These are phyloP conservation scores for Megaceryle maxima DNA, from an alignment of 2,113 vertebrate species.

Conservation along the genomic window DNA sequence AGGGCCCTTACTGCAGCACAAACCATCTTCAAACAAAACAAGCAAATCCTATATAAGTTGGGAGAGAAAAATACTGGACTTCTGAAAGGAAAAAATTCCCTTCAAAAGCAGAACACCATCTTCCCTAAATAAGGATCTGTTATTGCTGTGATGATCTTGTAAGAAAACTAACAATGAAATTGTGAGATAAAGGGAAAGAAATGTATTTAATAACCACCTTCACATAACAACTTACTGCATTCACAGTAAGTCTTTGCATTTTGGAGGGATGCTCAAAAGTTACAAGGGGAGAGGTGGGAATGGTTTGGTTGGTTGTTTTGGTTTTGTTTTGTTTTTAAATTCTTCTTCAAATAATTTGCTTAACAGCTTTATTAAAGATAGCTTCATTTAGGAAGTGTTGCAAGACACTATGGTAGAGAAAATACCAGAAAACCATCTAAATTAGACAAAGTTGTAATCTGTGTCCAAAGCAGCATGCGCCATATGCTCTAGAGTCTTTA, in stretches of 20 bases:
- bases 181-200: neutral
- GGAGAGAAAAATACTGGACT: neutral
- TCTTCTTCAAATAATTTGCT: neutral
- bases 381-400: neutral
- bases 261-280: neutral
- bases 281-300: neutral
- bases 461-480: constrained; percentile 29
- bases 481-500: neutral
- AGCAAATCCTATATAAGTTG: neutral
- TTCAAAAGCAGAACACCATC: neutral
- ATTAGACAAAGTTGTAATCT: constrained; percentile 6
- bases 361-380: neutral
- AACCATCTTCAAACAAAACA: neutral
- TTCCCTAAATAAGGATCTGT: neutral
- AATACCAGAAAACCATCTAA: constrained; percentile 16
- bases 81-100: neutral
- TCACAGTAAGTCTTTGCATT: neutral
- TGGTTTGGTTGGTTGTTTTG: neutral
- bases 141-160: neutral
- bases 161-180: neutral
- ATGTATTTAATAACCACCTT: neutral
- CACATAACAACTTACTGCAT: neutral
- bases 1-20: neutral
- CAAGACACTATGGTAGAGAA: neutral
- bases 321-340: neutral